These are phyloP conservation scores for Pangasius krempfi DNA, from an alignment of 2,797 vertebrate species.

Conservation along the genomic window DNA sequence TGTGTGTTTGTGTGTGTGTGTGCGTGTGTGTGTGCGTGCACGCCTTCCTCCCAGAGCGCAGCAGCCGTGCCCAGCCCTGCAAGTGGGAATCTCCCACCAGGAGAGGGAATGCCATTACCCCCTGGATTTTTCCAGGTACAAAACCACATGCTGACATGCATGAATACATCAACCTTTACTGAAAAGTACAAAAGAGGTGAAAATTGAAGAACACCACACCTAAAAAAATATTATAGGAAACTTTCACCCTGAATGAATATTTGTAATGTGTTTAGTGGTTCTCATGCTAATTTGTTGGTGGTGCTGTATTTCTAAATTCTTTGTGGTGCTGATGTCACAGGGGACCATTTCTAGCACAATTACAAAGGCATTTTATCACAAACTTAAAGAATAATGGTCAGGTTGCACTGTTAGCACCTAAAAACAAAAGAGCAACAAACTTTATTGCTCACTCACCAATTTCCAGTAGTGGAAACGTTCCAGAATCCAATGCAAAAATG, in stretches of 20 bases:
- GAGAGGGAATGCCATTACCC: slow-evolving; percentile 97
- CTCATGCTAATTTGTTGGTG: background rate
- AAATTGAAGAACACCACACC: background rate
- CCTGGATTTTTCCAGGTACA: slow-evolving; percentile 97
- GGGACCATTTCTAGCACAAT: background rate
- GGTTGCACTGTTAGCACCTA: background rate
- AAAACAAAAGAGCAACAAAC: background rate
- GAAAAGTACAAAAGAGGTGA: background rate
- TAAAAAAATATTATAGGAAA: background rate
- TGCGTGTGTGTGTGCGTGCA: slow-evolving; percentile 5
- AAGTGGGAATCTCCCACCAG: slow-evolving; percentile 93
- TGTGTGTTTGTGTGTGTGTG: slow-evolving; percentile 32
- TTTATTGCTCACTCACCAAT: background rate
- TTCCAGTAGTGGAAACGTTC: background rate
- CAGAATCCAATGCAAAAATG: background rate
- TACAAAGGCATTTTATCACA: background rate
- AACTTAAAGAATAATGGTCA: background rate
- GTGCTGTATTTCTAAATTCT: background rate
- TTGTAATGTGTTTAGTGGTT: background rate
- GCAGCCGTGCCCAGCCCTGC: slow-evolving; percentile 94
- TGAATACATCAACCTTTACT: background rate
- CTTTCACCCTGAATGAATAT: background rate
- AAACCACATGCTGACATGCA: background rate
- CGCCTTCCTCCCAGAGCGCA: slow-evolving; percentile 81
- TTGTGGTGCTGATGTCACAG: background rate